A percentile compares a stretch with the other conserved stretches of the same genome.
Evolutionary conservation across 2,888 invertebrate genomes (phyloP).

Genomic region (Polylopha cassiicola): DNA sequence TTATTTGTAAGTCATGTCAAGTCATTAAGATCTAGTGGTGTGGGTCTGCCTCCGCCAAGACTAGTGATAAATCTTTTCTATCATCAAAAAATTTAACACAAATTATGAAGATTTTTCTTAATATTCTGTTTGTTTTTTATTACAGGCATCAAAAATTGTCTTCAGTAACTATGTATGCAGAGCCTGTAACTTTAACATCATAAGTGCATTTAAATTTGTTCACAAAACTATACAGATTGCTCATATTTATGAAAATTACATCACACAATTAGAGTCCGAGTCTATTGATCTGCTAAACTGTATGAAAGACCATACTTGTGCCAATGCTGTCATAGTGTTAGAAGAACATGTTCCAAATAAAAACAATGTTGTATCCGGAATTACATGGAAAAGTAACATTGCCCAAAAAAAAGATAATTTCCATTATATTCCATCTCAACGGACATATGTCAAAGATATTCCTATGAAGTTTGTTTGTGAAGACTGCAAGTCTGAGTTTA

Average conservation of each 20-base stretch:
- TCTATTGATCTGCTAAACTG: constrained; percentile 13
- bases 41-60: too few species aligned
- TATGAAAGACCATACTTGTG: constrained; percentile 15
- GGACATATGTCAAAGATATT: not conserved
- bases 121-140: not conserved
- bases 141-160: constrained; percentile 11
- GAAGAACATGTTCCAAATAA: constrained; percentile 3
- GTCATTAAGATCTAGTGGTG: too few species aligned
- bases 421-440: not conserved
- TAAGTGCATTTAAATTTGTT: constrained; percentile 10
- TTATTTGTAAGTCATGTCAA: too few species aligned
- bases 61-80: not conserved
- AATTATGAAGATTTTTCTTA: not conserved
- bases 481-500: constrained; percentile 13
- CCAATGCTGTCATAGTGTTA: constrained; percentile 15
- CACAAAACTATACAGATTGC: constrained; percentile 1
- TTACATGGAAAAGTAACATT: constrained; percentile 8
- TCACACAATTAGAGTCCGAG: constrained; percentile 12
- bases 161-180: constrained; percentile 13
- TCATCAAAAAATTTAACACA: not conserved
- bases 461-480: constrained; percentile 9
- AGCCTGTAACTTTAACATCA: constrained; percentile 5
- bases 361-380: not conserved
- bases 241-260: constrained; percentile 2
- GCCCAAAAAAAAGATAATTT: not conserved